phyloP scores from a whole-genome alignment of 1,140 invertebrate species.

The Drosophila mauritiana region DNA sequence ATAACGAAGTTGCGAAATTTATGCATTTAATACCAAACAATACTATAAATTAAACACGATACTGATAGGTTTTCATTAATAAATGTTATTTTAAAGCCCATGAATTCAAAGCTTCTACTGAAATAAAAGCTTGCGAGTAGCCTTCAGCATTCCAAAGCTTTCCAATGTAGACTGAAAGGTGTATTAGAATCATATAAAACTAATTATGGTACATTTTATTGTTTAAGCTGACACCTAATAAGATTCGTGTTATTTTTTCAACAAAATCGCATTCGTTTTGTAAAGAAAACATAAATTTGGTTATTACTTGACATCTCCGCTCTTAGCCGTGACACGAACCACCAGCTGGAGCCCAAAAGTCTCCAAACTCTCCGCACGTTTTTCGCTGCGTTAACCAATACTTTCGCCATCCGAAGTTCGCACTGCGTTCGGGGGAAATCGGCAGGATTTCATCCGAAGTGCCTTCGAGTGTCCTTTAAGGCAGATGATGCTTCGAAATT shows the following conservation, averaged over 20 bases:
- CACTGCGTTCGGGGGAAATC: slow-evolving; percentile 3
- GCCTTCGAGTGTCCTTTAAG: slow-evolving; percentile 64
- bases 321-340: slow-evolving; percentile 1
- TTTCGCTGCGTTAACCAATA: not conserved
- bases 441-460: slow-evolving; percentile 10
- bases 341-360: not conserved
- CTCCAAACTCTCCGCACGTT: slow-evolving; percentile 14
- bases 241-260: no score
- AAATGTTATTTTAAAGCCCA: not conserved
- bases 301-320: not conserved
- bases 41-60: no score
- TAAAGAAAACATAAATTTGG: no score
- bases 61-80: not conserved
- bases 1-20: no score
- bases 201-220: not conserved
- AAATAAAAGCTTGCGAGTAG: no score
- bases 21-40: no score
- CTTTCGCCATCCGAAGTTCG: not conserved
- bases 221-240: not conserved
- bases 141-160: not conserved
- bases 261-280: not conserved
- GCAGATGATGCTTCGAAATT: slow-evolving; percentile 71
- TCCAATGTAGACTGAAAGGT: not conserved
- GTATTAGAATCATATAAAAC: not conserved
- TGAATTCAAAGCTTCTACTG: not conserved